phyloP scores from a whole-genome alignment of 2,113 vertebrate genomes.

The Tachysurus fulvidraco region DNA sequence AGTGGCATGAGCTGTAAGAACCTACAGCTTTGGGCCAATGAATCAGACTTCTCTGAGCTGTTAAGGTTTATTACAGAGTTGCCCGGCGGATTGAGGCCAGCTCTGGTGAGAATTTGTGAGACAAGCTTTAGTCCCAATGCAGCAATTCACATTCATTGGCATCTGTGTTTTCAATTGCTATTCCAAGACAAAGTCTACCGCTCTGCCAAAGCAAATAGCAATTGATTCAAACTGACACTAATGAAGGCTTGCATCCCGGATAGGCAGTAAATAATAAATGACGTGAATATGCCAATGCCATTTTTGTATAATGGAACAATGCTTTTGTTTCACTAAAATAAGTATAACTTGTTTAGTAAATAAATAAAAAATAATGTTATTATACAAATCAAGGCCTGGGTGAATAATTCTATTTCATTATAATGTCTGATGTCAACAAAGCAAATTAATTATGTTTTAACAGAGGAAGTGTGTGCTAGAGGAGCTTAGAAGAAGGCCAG shows the following conservation, averaged over 20 bases:
- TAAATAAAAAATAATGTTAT: background rate
- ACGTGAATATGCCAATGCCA: background rate
- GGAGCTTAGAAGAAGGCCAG: conserved; percentile 72
- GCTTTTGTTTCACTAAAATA: background rate
- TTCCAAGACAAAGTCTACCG: background rate
- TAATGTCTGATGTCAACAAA: background rate
- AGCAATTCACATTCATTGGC: background rate
- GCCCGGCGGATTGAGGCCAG: conserved; percentile 73
- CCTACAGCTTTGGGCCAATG: conserved; percentile 74
- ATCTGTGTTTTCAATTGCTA: conserved; percentile 5
- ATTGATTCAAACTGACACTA: conserved; percentile 14
- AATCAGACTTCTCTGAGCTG: conserved; percentile 74
- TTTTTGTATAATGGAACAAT: background rate
- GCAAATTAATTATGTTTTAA: conserved; percentile 36
- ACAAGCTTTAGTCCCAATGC: background rate
- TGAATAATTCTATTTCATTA: background rate
- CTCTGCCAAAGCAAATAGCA: conserved; percentile 12
- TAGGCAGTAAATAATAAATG: conserved; percentile 12
- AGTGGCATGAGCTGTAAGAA: conserved; percentile 79
- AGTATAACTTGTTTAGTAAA: background rate
- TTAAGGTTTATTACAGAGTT: conserved; percentile 74
- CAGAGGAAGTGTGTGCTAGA: conserved; percentile 82
- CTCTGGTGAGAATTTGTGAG: conserved; percentile 76
- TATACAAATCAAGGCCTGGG: background rate
- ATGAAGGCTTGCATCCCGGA: background rate